A percentile compares a stretch with the other conserved stretches of the same genome.
Conservation (phyloP, 2,888 invertebrate genomes). For the Heliconius aoede region DNA sequence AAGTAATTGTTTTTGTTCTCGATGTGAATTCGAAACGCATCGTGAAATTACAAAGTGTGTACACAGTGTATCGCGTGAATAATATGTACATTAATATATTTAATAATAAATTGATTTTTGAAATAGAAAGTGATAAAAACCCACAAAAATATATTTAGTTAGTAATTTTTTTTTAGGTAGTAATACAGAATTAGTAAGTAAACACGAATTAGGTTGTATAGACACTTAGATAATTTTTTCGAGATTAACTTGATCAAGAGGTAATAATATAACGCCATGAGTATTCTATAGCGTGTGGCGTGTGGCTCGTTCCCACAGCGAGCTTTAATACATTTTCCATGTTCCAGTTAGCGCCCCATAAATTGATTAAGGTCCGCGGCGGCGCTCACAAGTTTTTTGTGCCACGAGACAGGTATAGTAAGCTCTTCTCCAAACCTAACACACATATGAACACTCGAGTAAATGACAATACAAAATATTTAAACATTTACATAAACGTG, state of each 20-base stretch:
- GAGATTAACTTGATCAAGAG: slow-evolving; percentile 43
- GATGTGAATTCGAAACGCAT: slow-evolving; percentile 73
- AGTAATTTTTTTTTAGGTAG: no score
- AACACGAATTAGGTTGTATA: slow-evolving; percentile 36
- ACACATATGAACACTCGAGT: slow-evolving; percentile 19
- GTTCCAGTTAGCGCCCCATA: slow-evolving; percentile 83
- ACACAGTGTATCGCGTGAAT: slow-evolving; percentile 49
- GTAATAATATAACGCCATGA: slow-evolving; percentile 56
- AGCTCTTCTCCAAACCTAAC: slow-evolving; percentile 32
- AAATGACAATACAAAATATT: slow-evolving; percentile 30
- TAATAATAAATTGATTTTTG: background rate
- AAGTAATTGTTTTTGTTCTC: slow-evolving; percentile 80
- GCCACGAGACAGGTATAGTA: slow-evolving; percentile 65
- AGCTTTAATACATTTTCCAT: slow-evolving; percentile 82
- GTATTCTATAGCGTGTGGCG: slow-evolving; percentile 64
- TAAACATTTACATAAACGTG: slow-evolving; percentile 29
- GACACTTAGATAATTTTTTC: slow-evolving; percentile 32
- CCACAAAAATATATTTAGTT: no score
- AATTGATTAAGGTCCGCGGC: slow-evolving; percentile 81
- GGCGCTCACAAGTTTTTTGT: slow-evolving; percentile 77
- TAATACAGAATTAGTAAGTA: slow-evolving; percentile 3
- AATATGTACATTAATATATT: slow-evolving; percentile 37
- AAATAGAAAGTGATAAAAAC: no score
- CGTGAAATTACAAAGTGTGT: slow-evolving; percentile 62
- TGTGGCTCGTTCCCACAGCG: slow-evolving; percentile 76